phyloP scores from a whole-genome alignment of 2,113 vertebrate genomes.

The Thermophis baileyi region DNA sequence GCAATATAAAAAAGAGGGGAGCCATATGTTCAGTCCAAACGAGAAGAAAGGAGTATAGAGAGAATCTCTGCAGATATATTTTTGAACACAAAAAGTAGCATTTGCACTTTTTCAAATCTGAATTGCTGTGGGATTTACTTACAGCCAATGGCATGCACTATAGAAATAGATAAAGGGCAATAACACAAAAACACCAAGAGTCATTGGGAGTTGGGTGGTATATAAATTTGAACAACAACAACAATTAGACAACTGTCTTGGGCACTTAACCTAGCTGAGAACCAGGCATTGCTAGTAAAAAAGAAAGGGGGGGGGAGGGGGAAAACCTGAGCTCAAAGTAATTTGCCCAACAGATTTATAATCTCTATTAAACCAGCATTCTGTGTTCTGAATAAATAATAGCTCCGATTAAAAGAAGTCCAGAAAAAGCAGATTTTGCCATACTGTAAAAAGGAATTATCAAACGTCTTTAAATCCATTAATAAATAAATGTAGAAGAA shows the following conservation, averaged over 20 bases:
- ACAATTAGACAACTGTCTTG: not conserved
- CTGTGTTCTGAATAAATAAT: not conserved
- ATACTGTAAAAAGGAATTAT: conserved; percentile 15
- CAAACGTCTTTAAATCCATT: conserved; percentile 53
- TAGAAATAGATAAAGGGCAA: not conserved
- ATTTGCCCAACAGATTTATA: not conserved
- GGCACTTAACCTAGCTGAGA: not conserved
- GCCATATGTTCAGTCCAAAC: not conserved
- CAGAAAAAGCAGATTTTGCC: not conserved
- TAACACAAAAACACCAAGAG: not conserved
- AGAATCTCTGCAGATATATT: not conserved
- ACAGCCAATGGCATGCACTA: not conserved
- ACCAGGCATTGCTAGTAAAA: not conserved
- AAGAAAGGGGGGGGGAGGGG: fast-evolving
- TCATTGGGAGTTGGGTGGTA: not conserved
- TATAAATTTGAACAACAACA: not conserved
- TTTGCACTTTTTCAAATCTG: not conserved
- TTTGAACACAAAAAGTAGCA: not conserved
- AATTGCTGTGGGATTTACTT: not conserved
- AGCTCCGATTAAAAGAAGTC: not conserved
- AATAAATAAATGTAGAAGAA: conserved; percentile 64
- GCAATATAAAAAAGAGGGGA: not conserved
- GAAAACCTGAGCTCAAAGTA: not conserved
- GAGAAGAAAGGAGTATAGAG: not conserved
- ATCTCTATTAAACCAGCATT: not conserved